Evolutionary conservation across 2,113 vertebrate species (phyloP), one percentile per base, ranked within the genome.

Genomic region (Alligator mississippiensis): DNA sequence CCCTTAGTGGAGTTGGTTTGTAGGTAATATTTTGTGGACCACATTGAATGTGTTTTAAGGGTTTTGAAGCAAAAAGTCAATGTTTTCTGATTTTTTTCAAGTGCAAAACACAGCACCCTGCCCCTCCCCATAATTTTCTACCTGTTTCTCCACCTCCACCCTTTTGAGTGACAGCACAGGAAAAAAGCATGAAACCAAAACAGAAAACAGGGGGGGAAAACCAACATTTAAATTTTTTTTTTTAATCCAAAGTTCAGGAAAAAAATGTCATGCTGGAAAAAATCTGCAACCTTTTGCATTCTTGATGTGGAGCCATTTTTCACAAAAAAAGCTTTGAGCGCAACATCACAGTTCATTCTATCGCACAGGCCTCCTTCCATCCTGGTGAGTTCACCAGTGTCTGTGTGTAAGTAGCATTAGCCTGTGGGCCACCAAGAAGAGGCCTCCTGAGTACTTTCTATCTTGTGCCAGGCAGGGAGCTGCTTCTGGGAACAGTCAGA

Each of bases 131-230:
- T 1, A 30, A 21, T 84, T 90, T 89, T 81, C 72, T 88, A 17
- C 11, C 61, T 84, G 79, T 76, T 30, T 81, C 90, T 88, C 84
- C 47, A 81, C 77, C 0, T 0, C 5, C 75, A 21, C 18, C 1
- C 63, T 88, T 92, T 91, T 80, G 79, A 83, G 55, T 85, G 64
- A 94, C 22, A 89, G 90, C 92, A 19, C 16, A 11, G 25, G 3
- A 7, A 21, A 38, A 55, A 38, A 80, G 66, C 86, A 60, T 1
- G 4, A 81, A 96, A 66, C 15, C 1, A 2, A 92, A 89, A 93
- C 47, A 77, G 76, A 87, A 88, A 57, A 80, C 21, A 57, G 6
- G 5, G 24, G n/a, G 78, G 3, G 63, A 57, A 54, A 89, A 90
- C 63, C 63, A 74, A 47, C 21, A 4, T 38, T 34, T 16, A 21